These are phyloP conservation scores for Drosophila kokeensis DNA, from an alignment of 2,888 invertebrate species.

Conservation along the genomic window DNA sequence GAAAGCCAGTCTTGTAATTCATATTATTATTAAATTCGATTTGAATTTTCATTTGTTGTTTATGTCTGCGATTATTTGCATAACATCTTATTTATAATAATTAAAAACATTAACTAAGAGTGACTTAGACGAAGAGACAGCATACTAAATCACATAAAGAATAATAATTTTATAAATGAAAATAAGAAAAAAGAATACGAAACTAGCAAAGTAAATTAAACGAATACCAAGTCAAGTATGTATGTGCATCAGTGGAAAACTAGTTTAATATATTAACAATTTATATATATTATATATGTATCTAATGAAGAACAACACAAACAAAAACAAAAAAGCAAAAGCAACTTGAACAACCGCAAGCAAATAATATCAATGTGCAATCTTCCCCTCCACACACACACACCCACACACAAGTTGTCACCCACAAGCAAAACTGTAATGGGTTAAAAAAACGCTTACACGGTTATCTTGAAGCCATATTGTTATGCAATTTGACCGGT, in stretches of 20 bases:
- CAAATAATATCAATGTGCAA: slow-evolving; percentile 60
- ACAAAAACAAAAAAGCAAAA: not conserved
- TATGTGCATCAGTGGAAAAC: slow-evolving; percentile 64
- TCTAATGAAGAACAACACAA: slow-evolving; percentile 47
- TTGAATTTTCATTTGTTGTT: slow-evolving; percentile 14
- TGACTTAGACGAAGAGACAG: slow-evolving; percentile 71
- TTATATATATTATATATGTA: slow-evolving; percentile 58
- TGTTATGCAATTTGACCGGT: slow-evolving; percentile 72
- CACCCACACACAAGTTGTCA: slow-evolving; percentile 39
- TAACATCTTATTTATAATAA: slow-evolving; percentile 60
- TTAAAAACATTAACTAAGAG: slow-evolving; percentile 66
- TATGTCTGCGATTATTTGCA: slow-evolving; percentile 18
- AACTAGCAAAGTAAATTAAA: slow-evolving; percentile 73
- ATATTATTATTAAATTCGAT: slow-evolving; percentile 24
- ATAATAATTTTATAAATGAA: slow-evolving; percentile 69
- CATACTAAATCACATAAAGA: slow-evolving; percentile 64
- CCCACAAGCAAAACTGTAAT: slow-evolving; percentile 42
- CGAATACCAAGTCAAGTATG: slow-evolving; percentile 73
- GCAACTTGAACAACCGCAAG: slow-evolving; percentile 47
- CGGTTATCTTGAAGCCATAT: slow-evolving; percentile 78
- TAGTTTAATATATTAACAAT: slow-evolving; percentile 75
- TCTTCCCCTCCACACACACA: slow-evolving; percentile 33
- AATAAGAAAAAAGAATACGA: slow-evolving; percentile 56
- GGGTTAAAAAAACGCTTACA: slow-evolving; percentile 51
- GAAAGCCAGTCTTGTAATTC: slow-evolving; percentile 15